Base-by-base conservation (phyloP, 2,797 vertebrate genomes). In the Lateolabrax maculatus region DNA sequence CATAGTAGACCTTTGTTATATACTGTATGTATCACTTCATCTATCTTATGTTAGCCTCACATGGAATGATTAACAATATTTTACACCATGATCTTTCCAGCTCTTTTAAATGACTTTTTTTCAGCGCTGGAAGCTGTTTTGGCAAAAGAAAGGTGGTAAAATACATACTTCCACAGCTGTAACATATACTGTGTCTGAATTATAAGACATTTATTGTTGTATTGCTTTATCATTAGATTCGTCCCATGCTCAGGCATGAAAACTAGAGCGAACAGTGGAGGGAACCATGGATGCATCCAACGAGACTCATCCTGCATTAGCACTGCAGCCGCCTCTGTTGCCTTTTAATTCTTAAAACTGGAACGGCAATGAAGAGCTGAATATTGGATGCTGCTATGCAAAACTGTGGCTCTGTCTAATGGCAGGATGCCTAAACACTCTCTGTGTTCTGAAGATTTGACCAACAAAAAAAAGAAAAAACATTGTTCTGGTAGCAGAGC, bases 341-440 rank as follows among this genome's bases (percentile, higher is more conserved):
- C 55, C 57, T 64, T 74, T 52, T 31, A 51, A 68, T 68, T 57
- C 34, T 60, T n/a, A 70, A 79, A 69, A 60, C 66, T 51, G 58
- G 53, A 89, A 74, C 29, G 3, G 36, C 53, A 65, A 57, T 9
- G n/a, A 11, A 11, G 29, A 53, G 60, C 52, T 55, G 65, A 61
- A 69, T 64, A 36, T 48, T 57, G 58, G 44, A 64, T 37, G 39
- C 11, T 31, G 27, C 5, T 15, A 9, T 18, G 27, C 44, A 67
- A 60, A 62, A 62, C 12, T 9, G 49, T 16, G 58, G 44, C 61
- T 77, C 34, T 55, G 70, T 60, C 58, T 76, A 29, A 79, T 60
- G 43, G 65, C 75, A 68, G 79, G 52, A 56, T 64, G 77, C 68
- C 58, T 19, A n/a, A 62, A 48, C 43, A 25, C 44, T 31, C 21